These are phyloP conservation scores for Chionodraco myersi DNA, from an alignment of 2,113 vertebrate species.

Conservation along the genomic window DNA sequence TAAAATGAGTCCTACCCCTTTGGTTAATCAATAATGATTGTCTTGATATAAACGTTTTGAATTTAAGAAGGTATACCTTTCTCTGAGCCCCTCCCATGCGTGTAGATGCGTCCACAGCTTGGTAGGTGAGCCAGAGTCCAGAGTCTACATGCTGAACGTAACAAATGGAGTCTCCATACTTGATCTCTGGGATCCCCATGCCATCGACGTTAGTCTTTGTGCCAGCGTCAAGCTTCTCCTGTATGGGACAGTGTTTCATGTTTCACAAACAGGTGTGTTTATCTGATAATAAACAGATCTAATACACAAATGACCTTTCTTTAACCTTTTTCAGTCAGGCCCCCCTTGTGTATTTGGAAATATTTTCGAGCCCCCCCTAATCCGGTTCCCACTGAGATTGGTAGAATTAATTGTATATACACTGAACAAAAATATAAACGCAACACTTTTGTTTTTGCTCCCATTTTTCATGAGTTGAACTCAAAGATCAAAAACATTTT, in stretches of 20 bases:
- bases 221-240: constrained; percentile 88
- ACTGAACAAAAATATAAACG: too few species aligned
- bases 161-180: constrained; percentile 95
- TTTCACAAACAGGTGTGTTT: not conserved
- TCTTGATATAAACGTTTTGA: not conserved
- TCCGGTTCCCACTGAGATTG: too few species aligned
- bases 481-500: too few species aligned
- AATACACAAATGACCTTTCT: not conserved
- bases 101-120: constrained; percentile 87
- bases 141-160: constrained; percentile 92
- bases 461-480: too few species aligned
- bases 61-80: constrained; percentile 82
- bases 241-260: not conserved
- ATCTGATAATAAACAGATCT: not conserved
- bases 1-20: not conserved
- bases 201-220: constrained; percentile 88
- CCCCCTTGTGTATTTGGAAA: too few species aligned
- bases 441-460: too few species aligned
- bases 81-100: constrained; percentile 87
- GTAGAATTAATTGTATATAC: too few species aligned
- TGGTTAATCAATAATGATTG: constrained; percentile 1
- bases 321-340: too few species aligned
- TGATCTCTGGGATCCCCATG: constrained; percentile 95
- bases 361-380: too few species aligned
- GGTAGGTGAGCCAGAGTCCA: constrained; percentile 94